Base-by-base conservation (phyloP, 1,140 invertebrate species). In the Riptortus pedestris region DNA sequence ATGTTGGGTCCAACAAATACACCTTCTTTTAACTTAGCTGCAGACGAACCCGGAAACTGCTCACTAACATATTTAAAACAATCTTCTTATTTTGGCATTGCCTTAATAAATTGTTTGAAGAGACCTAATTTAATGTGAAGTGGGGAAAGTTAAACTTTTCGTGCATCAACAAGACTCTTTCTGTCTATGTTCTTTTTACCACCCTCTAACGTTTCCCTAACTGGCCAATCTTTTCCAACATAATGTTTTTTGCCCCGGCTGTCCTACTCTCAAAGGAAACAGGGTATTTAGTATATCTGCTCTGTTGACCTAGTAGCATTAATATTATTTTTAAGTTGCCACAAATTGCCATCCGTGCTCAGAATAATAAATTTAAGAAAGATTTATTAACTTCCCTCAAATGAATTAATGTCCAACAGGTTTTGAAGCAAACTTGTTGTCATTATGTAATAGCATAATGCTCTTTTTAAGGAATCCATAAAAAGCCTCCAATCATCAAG, bases 241-340 rank as follows among this genome's bases (percentile, higher is more conserved):
- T 72, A 77, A 65, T 77, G 74, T 26, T 67, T 28, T 62, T 66
- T 68, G 29, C 63, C 70, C 62, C 75, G 71, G 62, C 74, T 78
- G 64, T 77, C 70, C 74, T 76, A 78, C 52, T 74, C 66, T 64
- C 75, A 77, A 18, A 78, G 61, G 63, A 71, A 74, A 67, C 74
- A 77, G 67, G 66, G 65, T 70, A 74, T 63, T 79, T 78, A 48
- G 73, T 78, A 67, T 70, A 78, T 14, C 74, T 74, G 27, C 68
- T 62, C 68, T 77, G 75, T 26, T 74, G 62, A 60, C 75, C 74
- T 43, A 73, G 67, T 24, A 75, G 63, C 65, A 75, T 70, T 12
- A 31, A 63, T 29, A 48, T 48, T 16, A 48, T n/a, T 48, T 48
- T 48, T 18, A 48, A 48, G 18, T 48, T n/a, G 4, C 45, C 45